A percentile compares a stretch with the other conserved stretches of the same genome.
Conservation (phyloP, 2,113 vertebrate species). For the Brevimyrus niger region DNA sequence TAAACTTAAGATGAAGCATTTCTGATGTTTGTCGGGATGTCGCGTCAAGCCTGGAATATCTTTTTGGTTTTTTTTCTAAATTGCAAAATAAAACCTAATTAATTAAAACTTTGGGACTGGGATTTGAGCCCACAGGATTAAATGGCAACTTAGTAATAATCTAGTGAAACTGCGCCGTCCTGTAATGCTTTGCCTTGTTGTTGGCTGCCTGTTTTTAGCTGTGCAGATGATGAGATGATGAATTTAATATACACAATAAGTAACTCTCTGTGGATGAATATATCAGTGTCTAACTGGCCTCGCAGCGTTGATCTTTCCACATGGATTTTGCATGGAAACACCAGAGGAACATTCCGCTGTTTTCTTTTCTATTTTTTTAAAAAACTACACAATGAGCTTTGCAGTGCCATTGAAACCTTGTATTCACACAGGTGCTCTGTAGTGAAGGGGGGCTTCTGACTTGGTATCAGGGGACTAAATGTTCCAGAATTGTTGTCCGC, state of each 20-base stretch:
- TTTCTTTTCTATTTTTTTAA: not conserved
- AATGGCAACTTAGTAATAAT: not conserved
- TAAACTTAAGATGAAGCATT: not conserved
- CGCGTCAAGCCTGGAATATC: not conserved
- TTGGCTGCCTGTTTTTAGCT: not conserved
- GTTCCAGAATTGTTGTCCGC: not conserved
- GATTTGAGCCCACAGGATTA: not conserved
- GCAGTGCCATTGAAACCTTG: not conserved
- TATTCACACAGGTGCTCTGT: not conserved
- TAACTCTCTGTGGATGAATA: not conserved
- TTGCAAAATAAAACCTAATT: not conserved
- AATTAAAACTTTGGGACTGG: not conserved
- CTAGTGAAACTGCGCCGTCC: not conserved
- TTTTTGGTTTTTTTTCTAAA: not conserved
- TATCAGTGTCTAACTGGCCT: not conserved
- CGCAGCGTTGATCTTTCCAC: not conserved
- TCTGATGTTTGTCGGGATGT: not conserved
- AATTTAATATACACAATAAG: not conserved
- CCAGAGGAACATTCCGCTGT: not conserved
- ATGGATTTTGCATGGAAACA: not conserved
- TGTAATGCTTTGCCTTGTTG: not conserved
- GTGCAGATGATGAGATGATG: not conserved
- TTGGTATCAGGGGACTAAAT: not conserved
- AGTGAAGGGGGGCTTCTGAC: not conserved
- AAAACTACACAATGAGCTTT: not conserved